phyloP scores from a whole-genome alignment of 2,113 vertebrate genomes.

The Zosterops borbonicus region DNA sequence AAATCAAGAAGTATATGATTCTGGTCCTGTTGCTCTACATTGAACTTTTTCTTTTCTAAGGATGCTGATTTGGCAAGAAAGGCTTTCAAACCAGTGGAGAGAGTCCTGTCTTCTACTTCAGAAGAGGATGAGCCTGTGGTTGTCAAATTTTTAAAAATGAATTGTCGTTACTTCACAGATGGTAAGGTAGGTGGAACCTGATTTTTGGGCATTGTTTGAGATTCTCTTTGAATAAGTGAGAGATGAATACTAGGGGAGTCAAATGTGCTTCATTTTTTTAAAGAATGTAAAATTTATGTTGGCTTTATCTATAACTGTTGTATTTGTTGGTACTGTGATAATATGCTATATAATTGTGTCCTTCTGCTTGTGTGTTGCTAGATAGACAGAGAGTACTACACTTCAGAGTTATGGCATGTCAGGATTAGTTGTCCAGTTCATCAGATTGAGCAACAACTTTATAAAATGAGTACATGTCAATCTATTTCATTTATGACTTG shows the following conservation, averaged over 20 bases:
- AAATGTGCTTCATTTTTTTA: background rate
- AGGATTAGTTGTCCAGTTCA: slow-evolving; percentile 10
- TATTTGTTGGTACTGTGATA: background rate
- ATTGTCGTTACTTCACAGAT: slow-evolving; percentile 97
- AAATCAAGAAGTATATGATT: background rate
- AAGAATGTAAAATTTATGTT: background rate
- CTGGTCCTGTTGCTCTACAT: background rate
- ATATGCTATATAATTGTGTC: background rate
- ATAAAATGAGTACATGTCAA: background rate
- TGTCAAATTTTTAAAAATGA: slow-evolving; percentile 98
- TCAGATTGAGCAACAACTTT: slow-evolving; percentile 21
- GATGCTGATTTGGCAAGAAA: slow-evolving; percentile 80
- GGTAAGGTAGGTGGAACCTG: slow-evolving; percentile 84
- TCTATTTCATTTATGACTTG: background rate
- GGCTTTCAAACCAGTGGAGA: slow-evolving; percentile 79
- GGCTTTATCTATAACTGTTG: background rate
- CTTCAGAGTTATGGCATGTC: background rate
- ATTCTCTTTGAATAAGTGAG: background rate
- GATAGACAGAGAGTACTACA: background rate
- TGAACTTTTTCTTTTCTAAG: slow-evolving; percentile 69
- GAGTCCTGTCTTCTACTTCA: slow-evolving; percentile 88
- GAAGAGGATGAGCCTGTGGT: slow-evolving; percentile 88
- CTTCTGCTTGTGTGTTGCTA: background rate
- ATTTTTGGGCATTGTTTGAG: background rate
- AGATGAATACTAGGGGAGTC: background rate